Percentiles rank a stretch among this genome's conserved stretches.
Evolutionary conservation across 2,888 invertebrate species (phyloP).

Genomic region (Helobdella robusta): DNA sequence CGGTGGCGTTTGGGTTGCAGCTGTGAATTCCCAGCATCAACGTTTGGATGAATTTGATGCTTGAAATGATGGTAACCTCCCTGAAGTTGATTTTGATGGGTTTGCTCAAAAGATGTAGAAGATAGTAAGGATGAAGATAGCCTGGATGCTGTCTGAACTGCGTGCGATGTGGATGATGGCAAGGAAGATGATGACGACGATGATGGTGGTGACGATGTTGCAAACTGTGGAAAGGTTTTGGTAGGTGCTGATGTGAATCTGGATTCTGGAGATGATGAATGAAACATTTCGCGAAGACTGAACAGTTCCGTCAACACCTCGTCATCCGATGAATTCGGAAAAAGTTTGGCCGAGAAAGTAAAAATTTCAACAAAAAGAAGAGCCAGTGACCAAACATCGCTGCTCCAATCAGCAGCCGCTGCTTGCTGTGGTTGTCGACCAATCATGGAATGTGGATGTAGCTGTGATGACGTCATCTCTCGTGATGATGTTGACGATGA

Average conservation of each 20-base stretch:
- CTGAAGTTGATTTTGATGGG: too few relatives aligned
- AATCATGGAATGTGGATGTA: neutral
- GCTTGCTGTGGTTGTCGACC: neutral
- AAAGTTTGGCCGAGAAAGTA: constrained; percentile 10
- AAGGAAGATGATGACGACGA: neutral
- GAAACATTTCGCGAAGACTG: neutral
- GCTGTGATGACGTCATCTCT: neutral
- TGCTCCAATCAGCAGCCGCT: neutral
- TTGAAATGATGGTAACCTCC: too few relatives aligned
- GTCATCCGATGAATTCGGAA: neutral
- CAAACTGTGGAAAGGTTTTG: too few relatives aligned
- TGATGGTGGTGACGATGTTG: neutral
- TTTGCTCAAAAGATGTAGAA: too few relatives aligned
- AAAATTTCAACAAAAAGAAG: constrained; percentile 13
- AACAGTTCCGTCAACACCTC: neutral
- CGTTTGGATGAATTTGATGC: too few relatives aligned
- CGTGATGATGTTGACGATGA: neutral
- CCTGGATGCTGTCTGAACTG: too few relatives aligned
- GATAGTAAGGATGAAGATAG: too few relatives aligned
- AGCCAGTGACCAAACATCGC: constrained; percentile 18
- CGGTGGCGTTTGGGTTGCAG: too few relatives aligned
- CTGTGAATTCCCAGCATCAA: too few relatives aligned
- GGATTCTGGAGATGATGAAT: neutral
- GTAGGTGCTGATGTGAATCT: neutral
- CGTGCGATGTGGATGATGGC: neutral